Evolutionary conservation across 1,140 invertebrate species (phyloP).

Genomic region (Lordiphosa mommai): DNA sequence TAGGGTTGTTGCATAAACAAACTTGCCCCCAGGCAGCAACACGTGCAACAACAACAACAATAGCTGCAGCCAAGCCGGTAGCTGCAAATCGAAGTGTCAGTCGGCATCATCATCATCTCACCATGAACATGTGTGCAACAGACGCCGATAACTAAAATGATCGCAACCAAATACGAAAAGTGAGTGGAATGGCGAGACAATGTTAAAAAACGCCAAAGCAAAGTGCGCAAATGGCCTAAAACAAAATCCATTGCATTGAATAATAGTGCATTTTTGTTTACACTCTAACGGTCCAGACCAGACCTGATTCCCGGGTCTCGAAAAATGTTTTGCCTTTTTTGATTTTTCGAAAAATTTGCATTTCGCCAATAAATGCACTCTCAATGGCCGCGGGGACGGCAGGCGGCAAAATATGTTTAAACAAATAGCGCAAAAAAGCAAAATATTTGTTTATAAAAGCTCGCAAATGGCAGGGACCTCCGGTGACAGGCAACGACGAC

Average conservation of each 20-base stretch:
- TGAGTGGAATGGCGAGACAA: constrained; percentile 11
- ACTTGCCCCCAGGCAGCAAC: constrained; percentile 39
- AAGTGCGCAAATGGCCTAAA: constrained; percentile 70
- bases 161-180: neutral
- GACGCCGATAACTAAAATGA: constrained; percentile 29
- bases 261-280: constrained; percentile 69
- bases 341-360: constrained; percentile 35
- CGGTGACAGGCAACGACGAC: constrained; percentile 35
- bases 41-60: constrained; percentile 66
- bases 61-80: constrained; percentile 20
- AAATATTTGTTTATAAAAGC: constrained; percentile 29
- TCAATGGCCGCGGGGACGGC: constrained; percentile 64
- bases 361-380: constrained; percentile 69
- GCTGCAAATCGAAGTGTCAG: constrained; percentile 72
- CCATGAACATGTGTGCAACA: constrained; percentile 71
- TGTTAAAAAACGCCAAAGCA: constrained; percentile 46
- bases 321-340: constrained; percentile 14
- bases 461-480: constrained; percentile 3
- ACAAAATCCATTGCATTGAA: constrained; percentile 49
- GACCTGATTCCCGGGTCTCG: constrained; percentile 14
- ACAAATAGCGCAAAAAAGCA: constrained; percentile 44
- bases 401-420: constrained; percentile 52
- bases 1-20: constrained; percentile 63
- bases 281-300: constrained; percentile 51
- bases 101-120: constrained; percentile 53